Conservation (phyloP, 2,888 invertebrate genomes). For the Carabus problematicus region DNA sequence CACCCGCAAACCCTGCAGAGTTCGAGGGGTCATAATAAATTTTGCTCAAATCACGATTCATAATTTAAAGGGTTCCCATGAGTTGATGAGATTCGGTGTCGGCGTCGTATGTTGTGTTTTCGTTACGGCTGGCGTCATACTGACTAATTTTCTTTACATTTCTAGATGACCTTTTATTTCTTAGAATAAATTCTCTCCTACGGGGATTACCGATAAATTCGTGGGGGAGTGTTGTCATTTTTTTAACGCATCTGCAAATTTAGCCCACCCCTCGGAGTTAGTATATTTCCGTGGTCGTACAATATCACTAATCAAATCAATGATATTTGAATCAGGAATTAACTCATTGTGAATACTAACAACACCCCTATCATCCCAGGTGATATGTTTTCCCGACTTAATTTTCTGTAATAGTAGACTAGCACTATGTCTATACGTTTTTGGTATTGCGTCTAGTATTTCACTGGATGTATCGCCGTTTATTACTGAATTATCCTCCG, state of each 20-base stretch:
- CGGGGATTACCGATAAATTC: not conserved
- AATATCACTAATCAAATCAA: not conserved
- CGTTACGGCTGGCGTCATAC: no score
- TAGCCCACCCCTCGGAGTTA: not conserved
- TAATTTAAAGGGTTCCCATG: conserved; percentile 20
- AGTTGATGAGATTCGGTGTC: no score
- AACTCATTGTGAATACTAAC: not conserved
- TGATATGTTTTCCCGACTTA: not conserved
- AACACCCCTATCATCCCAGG: not conserved
- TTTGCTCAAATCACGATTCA: conserved; percentile 17
- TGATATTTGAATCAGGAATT: conserved; percentile 1
- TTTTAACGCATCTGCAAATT: not conserved
- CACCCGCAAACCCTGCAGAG: conserved; percentile 2
- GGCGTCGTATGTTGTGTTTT: no score
- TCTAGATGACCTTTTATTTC: no score
- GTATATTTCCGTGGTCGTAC: not conserved
- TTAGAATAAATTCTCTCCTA: not conserved
- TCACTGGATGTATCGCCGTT: not conserved
- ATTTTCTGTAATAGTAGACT: not conserved
- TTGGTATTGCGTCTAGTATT: not conserved
- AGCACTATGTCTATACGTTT: no score
- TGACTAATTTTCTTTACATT: no score
- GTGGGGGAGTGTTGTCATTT: not conserved
- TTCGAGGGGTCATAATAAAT: conserved; percentile 43
- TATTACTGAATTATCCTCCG: not conserved